Evolutionary conservation across 2,888 invertebrate species (phyloP).

Genomic region (Heteropelma amictum): DNA sequence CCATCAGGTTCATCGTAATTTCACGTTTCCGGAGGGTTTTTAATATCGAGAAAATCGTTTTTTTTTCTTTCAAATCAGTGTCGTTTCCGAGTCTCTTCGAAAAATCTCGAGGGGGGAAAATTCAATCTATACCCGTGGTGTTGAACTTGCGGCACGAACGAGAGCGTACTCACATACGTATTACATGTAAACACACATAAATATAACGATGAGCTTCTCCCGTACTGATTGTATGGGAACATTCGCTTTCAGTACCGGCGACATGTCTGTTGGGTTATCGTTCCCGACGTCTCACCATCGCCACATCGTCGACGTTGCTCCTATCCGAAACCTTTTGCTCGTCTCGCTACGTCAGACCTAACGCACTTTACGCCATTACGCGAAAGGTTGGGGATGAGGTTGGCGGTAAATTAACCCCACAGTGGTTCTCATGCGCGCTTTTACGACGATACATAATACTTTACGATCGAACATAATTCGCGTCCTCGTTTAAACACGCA

Average conservation of each 20-base stretch:
- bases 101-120: too few relatives aligned
- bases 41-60: too few relatives aligned
- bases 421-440: conserved; percentile 31
- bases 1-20: too few relatives aligned
- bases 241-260: conserved; percentile 18
- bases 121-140: too few relatives aligned
- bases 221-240: background rate
- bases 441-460: conserved; percentile 12
- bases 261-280: conserved; percentile 39
- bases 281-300: conserved; percentile 19
- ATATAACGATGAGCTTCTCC: conserved; percentile 20
- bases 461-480: conserved; percentile 2
- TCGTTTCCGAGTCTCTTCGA: too few relatives aligned
- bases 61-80: too few relatives aligned
- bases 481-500: background rate
- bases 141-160: background rate
- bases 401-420: conserved; percentile 39
- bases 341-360: conserved; percentile 34
- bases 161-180: background rate
- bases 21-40: too few relatives aligned
- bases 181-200: background rate
- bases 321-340: conserved; percentile 19
- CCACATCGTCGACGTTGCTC: conserved; percentile 4
- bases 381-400: conserved; percentile 36
- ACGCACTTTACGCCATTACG: conserved; percentile 40